Percentiles rank a stretch among this genome's conserved stretches.
Conservation (phyloP, 2,888 invertebrate genomes). For the Xanthorhoe spadicearia region DNA sequence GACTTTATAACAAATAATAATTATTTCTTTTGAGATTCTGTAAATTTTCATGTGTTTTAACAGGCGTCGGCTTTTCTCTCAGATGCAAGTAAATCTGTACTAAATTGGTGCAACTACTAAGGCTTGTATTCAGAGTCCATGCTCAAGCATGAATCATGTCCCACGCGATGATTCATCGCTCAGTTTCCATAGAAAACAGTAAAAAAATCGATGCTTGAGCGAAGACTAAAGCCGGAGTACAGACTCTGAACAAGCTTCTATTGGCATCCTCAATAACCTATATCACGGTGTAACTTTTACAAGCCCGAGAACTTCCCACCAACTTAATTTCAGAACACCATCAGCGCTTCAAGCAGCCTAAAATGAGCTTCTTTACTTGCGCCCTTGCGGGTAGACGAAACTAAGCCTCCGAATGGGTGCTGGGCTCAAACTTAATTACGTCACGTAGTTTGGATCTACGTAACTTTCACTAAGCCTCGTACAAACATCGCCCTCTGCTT, state of each 20-base stretch:
- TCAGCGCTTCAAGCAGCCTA: slow-evolving; percentile 27
- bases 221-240: too few species aligned
- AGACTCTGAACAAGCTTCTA: too few species aligned
- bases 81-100: not conserved
- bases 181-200: too few species aligned
- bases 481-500: slow-evolving; percentile 46
- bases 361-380: slow-evolving; percentile 33
- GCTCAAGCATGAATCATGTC: too few species aligned
- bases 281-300: slow-evolving; percentile 10
- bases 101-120: not conserved
- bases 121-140: too few species aligned
- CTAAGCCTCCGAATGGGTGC: slow-evolving; percentile 52
- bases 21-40: not conserved
- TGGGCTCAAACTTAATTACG: slow-evolving; percentile 59
- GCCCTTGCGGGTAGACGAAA: slow-evolving; percentile 35
- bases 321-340: slow-evolving; percentile 25
- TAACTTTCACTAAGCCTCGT: slow-evolving; percentile 65
- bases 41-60: not conserved
- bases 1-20: too few species aligned
- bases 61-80: not conserved
- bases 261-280: not conserved
- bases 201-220: too few species aligned
- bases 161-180: too few species aligned
- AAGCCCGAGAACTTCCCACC: slow-evolving; percentile 8
- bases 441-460: slow-evolving; percentile 64